Evolutionary conservation across 2,113 vertebrate genomes (phyloP).

Genomic region (Muscicapa adusta): DNA sequence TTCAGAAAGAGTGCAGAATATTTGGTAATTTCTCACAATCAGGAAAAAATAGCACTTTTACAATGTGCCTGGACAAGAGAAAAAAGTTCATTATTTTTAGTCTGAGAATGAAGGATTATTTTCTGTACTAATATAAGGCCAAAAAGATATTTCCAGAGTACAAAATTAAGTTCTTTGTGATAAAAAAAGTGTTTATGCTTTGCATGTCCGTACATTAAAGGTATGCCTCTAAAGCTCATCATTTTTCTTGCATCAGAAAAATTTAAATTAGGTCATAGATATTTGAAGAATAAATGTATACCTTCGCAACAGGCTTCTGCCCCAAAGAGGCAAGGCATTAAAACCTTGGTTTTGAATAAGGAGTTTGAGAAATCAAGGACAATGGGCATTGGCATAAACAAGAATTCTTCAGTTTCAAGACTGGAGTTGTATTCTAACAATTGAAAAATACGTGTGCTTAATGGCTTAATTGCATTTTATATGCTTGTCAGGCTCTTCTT

Average conservation of each 20-base stretch:
- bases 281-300: neutral
- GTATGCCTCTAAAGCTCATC: neutral
- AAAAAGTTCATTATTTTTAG: neutral
- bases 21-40: neutral
- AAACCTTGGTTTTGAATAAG: neutral
- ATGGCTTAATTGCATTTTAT: neutral
- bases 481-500: neutral
- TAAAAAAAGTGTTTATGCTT: neutral
- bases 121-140: neutral
- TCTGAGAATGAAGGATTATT: neutral
- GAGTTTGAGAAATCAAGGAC: neutral
- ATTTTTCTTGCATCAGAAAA: conserved; percentile 16
- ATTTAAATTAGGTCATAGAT: neutral
- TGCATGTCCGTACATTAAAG: neutral
- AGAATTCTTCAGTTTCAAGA: neutral
- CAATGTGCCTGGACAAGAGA: neutral
- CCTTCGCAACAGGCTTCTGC: neutral
- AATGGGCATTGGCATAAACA: neutral
- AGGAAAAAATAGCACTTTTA: neutral
- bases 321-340: neutral
- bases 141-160: neutral
- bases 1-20: neutral
- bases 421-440: neutral
- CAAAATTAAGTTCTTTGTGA: neutral
- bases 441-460: neutral